Percentiles rank a stretch among this genome's conserved stretches.
phyloP scores from a whole-genome alignment of 2,888 invertebrate genomes.

The Tupiocoris notatus region DNA sequence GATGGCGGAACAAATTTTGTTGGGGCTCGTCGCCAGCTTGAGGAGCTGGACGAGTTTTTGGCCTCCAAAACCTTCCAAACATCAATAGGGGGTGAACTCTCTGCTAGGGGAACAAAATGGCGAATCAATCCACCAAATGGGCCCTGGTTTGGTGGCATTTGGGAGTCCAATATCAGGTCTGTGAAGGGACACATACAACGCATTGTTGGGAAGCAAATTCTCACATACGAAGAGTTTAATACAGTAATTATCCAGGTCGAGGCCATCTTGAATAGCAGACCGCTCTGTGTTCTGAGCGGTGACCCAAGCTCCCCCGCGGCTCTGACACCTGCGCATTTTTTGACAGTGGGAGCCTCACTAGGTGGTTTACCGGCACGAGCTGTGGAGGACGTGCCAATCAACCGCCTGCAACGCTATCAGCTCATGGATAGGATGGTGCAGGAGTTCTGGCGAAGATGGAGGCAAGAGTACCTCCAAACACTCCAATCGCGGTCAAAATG shows the following conservation, averaged over 20 bases:
- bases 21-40: no score
- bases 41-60: no score
- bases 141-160: not conserved
- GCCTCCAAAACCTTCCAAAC: no score
- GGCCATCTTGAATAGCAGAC: conserved; percentile 12
- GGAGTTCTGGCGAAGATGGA: conserved; percentile 9
- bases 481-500: no score
- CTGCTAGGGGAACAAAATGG: no score
- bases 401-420: conserved; percentile 1
- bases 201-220: not conserved
- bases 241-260: not conserved
- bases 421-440: conserved; percentile 10
- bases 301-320: conserved; percentile 1
- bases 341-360: not conserved
- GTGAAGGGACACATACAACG: not conserved
- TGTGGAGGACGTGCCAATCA: not conserved
- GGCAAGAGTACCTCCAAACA: no score
- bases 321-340: conserved; percentile 14
- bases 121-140: no score
- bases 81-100: no score
- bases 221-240: conserved; percentile 17
- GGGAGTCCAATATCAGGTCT: conserved; percentile 1
- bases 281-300: not conserved
- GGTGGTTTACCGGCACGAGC: not conserved
- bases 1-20: no score